Evolutionary conservation across 2,797 vertebrate species (phyloP), one percentile per base, ranked within the genome.

Genomic region (Sebastes taczanowskii): DNA sequence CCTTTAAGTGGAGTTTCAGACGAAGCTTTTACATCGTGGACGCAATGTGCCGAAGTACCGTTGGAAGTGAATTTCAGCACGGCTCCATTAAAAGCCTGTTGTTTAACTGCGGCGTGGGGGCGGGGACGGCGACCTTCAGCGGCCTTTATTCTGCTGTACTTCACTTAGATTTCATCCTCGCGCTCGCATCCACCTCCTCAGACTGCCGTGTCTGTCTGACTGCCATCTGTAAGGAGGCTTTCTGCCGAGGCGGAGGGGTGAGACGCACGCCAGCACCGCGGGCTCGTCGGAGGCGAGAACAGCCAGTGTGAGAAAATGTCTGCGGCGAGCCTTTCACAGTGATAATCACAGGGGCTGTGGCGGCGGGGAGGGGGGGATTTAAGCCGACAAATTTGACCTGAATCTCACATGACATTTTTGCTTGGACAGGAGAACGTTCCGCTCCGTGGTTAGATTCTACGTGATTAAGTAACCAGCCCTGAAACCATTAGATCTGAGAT

Each of bases 171-270:
- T 83, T 78, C 42, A 64, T 77, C 32, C 59, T 75, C 5, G 25
- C 77, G 14, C 82, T 79, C 69, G 66, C 64, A 68, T 88, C 87
- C 81, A 82, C 91, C 83, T 84, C 88, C 88, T 88, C 87, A 84
- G 77, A 84, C 69, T 20, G n/a, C 59, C 42, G 6, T 2, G 65
- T 77, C 63, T 67, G 11, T 80, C 68, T 8, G 32, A 18, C 34
- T 30, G 82, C 83, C 83, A 82, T 85, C 87, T 87, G 84, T 27
- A 52, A 69, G 75, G 25, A 69, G 66, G 79, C 59, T 78, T 46
- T 72, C 60, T 38, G 77, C 69, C 60, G 70, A 80, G 77, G 84
- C 63, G 82, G 80, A 79, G 82, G 87, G 77, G 71, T 30, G 80
- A 83, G 68, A 81, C 38, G 32, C 25, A 25, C 27, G 61, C 61